These are phyloP conservation scores for Acrocephalus arundinaceus DNA, from an alignment of 2,113 vertebrate species.

Conservation along the genomic window DNA sequence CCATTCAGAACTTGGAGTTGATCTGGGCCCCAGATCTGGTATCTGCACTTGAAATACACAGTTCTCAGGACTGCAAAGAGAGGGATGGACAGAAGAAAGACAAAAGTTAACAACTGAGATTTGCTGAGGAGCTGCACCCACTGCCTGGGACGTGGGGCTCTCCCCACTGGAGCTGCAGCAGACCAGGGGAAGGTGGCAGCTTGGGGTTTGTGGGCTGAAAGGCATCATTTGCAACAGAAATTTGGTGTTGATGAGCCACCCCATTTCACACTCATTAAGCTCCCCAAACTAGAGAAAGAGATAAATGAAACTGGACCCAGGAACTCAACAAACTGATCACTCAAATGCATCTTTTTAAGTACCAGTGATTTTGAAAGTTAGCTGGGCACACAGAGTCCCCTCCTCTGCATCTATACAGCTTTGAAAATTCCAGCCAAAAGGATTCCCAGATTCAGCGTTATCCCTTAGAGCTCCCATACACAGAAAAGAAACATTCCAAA, in stretches of 20 bases:
- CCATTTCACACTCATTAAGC: background rate
- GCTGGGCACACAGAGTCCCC: background rate
- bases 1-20: conserved; percentile 46
- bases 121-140: background rate
- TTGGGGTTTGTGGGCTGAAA: background rate
- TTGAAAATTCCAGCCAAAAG: background rate
- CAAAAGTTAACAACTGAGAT: background rate
- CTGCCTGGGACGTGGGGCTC: background rate
- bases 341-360: background rate
- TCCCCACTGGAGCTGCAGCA: background rate
- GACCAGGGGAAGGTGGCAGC: background rate
- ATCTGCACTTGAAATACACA: conserved; percentile 1
- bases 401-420: background rate
- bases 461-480: background rate
- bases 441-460: background rate
- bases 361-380: background rate
- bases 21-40: conserved; percentile 30
- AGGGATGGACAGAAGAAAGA: background rate
- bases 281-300: background rate
- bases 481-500: background rate
- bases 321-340: background rate
- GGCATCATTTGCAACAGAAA: background rate
- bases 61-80: background rate
- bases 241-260: background rate
- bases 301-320: background rate